These are phyloP conservation scores for Apostichopus japonicus DNA, from an alignment of 35 echinoderm and acorn worm species.

Conservation along the genomic window DNA sequence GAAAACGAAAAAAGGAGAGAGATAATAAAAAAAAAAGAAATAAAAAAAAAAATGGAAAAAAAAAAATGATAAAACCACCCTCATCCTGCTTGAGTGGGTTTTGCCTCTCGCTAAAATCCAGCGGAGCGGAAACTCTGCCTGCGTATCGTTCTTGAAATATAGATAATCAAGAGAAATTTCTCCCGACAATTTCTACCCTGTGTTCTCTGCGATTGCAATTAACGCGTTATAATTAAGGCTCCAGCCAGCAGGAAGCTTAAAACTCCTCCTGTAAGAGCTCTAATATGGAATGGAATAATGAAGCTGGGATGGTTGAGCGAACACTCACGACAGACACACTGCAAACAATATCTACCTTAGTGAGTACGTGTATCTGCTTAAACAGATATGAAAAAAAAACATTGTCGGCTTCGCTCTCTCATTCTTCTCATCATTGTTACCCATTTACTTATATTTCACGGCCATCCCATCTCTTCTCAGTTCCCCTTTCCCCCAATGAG, in stretches of 20 bases:
- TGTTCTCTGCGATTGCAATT: conserved; percentile 36
- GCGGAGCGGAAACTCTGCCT: conserved; percentile 34
- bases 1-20: not conserved
- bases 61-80: conserved; percentile 13
- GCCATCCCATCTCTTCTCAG: no score
- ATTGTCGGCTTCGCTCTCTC: no score
- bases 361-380: no score
- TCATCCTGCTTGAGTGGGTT: conserved; percentile 30
- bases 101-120: conserved; percentile 40
- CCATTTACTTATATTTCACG: no score
- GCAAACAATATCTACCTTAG: not conserved
- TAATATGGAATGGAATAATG: not conserved
- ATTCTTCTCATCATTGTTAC: no score
- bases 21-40: not conserved
- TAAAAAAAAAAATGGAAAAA: not conserved
- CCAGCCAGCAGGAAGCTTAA: conserved; percentile 31
- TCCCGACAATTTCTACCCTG: conserved; percentile 16
- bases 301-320: conserved; percentile 11
- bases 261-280: not conserved
- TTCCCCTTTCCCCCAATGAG: no score
- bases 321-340: not conserved
- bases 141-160: conserved; percentile 16
- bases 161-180: conserved; percentile 12
- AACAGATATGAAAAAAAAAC: no score
- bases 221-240: conserved; percentile 35